Evolutionary conservation across 2,888 invertebrate genomes (phyloP).

Genomic region (Tinea semifulvella): DNA sequence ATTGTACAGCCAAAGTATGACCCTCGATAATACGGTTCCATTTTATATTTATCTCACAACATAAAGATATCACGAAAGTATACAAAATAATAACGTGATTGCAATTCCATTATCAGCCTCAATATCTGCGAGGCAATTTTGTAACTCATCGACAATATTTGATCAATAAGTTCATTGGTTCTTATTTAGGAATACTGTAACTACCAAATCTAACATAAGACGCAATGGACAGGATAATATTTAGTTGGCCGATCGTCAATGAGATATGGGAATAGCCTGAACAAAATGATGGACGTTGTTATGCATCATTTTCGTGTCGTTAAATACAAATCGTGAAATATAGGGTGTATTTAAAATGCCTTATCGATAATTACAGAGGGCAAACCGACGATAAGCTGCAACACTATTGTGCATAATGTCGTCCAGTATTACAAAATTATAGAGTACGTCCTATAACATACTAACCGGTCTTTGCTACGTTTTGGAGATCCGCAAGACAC

Average conservation of each 20-base stretch:
- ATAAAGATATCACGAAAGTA: conserved; percentile 1
- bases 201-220: no score
- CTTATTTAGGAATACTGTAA: no score
- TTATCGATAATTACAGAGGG: conserved; percentile 51
- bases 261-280: no score
- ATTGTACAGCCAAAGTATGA: no score
- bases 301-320: conserved; percentile 46
- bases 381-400: conserved; percentile 44
- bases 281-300: conserved; percentile 32
- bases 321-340: conserved; percentile 45
- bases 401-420: conserved; percentile 57
- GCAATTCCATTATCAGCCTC: conserved; percentile 32
- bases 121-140: conserved; percentile 13
- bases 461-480: conserved; percentile 12
- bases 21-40: no score
- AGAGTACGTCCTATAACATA: conserved; percentile 20
- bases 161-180: no score
- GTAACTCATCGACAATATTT: no score
- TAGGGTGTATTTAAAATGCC: conserved; percentile 24
- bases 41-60: background rate
- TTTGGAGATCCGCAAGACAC: conserved; percentile 6
- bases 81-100: conserved; percentile 3
- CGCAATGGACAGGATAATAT: no score
- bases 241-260: no score
- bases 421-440: conserved; percentile 55